These are phyloP conservation scores for Sisyra nigra DNA, from an alignment of 2,888 invertebrate genomes.

Conservation along the genomic window DNA sequence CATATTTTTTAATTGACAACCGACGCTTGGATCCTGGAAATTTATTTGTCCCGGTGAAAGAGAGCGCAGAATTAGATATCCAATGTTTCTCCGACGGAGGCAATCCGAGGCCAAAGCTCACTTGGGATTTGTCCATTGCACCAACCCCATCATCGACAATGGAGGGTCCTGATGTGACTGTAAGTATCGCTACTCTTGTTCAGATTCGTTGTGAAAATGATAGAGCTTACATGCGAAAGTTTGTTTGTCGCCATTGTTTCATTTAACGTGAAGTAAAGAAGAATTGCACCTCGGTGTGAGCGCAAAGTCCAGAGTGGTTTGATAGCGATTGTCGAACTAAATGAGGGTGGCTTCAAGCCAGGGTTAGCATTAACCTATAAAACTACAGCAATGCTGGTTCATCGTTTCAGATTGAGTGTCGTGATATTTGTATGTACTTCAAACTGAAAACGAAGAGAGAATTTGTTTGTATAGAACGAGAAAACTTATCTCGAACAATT, in stretches of 20 bases:
- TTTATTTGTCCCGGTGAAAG: constrained; percentile 74
- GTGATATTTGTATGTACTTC: no score
- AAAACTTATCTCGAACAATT: no score
- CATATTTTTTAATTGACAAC: constrained; percentile 75
- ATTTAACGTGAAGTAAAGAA: neutral
- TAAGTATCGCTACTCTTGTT: constrained; percentile 1
- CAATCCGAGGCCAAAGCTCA: constrained; percentile 46
- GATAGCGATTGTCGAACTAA: no score
- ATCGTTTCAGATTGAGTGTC: no score
- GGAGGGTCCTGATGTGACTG: constrained; percentile 33
- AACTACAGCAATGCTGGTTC: no score
- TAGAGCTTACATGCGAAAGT: neutral
- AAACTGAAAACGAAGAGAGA: no score
- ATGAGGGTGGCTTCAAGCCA: no score
- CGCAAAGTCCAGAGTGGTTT: no score
- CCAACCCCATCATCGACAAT: constrained; percentile 34
- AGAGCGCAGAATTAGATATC: constrained; percentile 66
- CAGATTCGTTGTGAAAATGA: neutral
- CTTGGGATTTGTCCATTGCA: constrained; percentile 47
- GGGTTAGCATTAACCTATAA: no score
- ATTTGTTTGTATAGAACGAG: no score
- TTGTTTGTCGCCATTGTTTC: neutral
- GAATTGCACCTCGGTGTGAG: no score
- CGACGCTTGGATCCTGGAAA: constrained; percentile 72
- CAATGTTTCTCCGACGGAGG: constrained; percentile 78